phyloP scores from a whole-genome alignment of 2,888 invertebrate genomes.

The Tyria jacobaeae region DNA sequence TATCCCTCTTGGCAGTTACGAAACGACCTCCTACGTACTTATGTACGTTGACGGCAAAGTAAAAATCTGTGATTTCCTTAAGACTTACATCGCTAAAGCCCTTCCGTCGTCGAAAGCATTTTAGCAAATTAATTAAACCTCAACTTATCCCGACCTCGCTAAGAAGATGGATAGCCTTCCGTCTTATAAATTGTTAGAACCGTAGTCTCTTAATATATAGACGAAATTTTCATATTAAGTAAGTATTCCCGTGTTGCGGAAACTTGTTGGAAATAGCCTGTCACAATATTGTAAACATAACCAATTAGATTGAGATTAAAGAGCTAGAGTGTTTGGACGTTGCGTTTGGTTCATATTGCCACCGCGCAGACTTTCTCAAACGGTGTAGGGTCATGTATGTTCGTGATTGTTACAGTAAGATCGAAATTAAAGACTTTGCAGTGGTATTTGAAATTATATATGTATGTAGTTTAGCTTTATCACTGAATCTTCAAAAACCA shows the following conservation, averaged over 20 bases:
- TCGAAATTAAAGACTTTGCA: too few relatives aligned
- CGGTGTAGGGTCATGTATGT: too few relatives aligned
- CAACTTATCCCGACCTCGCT: constrained; percentile 49
- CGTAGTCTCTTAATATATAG: constrained; percentile 38
- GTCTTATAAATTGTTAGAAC: constrained; percentile 42
- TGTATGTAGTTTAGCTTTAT: too few relatives aligned
- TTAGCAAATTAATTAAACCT: constrained; percentile 62
- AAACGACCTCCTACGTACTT: constrained; percentile 19
- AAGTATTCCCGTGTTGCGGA: constrained; percentile 13
- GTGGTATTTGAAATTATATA: too few relatives aligned
- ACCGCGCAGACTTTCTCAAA: neutral
- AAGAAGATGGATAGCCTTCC: constrained; percentile 55
- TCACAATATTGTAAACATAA: constrained; percentile 15
- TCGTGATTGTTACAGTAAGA: neutral
- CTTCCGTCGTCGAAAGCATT: constrained; percentile 42
- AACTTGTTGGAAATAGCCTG: constrained; percentile 12
- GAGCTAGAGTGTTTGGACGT: constrained; percentile 1
- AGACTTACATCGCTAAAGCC: constrained; percentile 44
- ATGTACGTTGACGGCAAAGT: constrained; percentile 24
- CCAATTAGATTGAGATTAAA: too few relatives aligned
- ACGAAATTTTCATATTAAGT: constrained; percentile 26
- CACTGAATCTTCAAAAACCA: constrained; percentile 23
- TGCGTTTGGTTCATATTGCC: neutral
- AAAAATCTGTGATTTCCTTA: constrained; percentile 35
- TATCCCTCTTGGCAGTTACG: constrained; percentile 10